phyloP scores from a whole-genome alignment of 1,140 invertebrate genomes.

The Capitella teleta region DNA sequence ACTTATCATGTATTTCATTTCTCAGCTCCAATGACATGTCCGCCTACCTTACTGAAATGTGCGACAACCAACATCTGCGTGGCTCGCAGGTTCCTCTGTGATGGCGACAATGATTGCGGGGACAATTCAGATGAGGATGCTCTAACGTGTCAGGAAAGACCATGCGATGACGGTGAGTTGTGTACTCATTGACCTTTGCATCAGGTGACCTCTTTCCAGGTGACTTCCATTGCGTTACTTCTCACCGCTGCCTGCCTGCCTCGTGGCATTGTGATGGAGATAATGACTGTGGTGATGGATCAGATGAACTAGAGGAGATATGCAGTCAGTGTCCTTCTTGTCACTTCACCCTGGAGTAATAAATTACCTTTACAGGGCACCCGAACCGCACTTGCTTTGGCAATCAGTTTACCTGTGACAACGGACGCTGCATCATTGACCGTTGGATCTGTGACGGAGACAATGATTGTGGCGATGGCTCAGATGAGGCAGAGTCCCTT shows the following conservation, averaged over 20 bases:
- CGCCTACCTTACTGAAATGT: constrained; percentile 24
- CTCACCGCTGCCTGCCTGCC: constrained; percentile 53
- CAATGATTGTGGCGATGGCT: constrained; percentile 88
- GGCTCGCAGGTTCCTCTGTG: constrained; percentile 26
- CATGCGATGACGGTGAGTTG: constrained; percentile 23
- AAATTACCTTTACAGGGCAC: constrained; percentile 10
- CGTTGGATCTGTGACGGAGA: constrained; percentile 94
- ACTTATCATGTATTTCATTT: not conserved
- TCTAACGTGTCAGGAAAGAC: constrained; percentile 68
- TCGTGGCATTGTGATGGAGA: constrained; percentile 48
- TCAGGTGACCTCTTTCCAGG: constrained; percentile 1
- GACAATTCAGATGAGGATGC: constrained; percentile 88
- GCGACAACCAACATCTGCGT: constrained; percentile 31
- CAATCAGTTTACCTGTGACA: constrained; percentile 60
- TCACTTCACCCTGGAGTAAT: not conserved
- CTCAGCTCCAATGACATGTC: constrained; percentile 5
- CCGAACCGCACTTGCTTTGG: constrained; percentile 83
- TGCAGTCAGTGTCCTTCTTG: constrained; percentile 16
- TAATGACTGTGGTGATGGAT: constrained; percentile 25
- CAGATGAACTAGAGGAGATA: constrained; percentile 22
- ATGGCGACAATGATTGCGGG: constrained; percentile 76
- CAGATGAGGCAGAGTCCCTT: constrained; percentile 59
- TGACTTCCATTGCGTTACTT: constrained; percentile 12
- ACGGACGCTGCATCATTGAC: constrained; percentile 72
- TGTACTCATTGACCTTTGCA: not conserved